phyloP scores from a whole-genome alignment of 2,797 vertebrate genomes.

The Sandelia bainsii region DNA sequence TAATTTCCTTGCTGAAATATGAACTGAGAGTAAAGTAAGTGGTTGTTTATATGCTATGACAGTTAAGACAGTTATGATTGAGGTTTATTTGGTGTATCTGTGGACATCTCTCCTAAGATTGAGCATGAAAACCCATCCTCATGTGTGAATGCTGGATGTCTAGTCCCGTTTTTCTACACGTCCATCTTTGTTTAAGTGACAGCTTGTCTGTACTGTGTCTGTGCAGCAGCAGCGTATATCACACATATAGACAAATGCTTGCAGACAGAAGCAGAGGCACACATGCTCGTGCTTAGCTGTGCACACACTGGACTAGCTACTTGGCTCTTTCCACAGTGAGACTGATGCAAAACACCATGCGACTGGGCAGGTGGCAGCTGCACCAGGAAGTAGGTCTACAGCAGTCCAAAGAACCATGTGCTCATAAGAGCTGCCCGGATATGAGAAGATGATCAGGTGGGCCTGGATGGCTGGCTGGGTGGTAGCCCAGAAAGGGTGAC shows the following conservation, averaged over 20 bases:
- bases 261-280: slow-evolving; percentile 24
- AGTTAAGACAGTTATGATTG: slow-evolving; percentile 18
- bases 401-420: slow-evolving; percentile 61
- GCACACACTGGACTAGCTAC: slow-evolving; percentile 33
- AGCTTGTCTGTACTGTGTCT: slow-evolving; percentile 37
- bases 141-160: slow-evolving; percentile 69
- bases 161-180: slow-evolving; percentile 68
- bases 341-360: slow-evolving; percentile 69
- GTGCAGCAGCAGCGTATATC: not conserved
- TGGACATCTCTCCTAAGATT: slow-evolving; percentile 51
- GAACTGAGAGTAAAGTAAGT: slow-evolving; percentile 15
- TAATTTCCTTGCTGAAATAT: slow-evolving; percentile 36
- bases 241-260: slow-evolving; percentile 39
- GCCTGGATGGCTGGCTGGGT: slow-evolving; percentile 50
- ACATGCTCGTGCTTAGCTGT: slow-evolving; percentile 23
- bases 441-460: slow-evolving; percentile 61
- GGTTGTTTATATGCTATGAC: slow-evolving; percentile 13
- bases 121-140: slow-evolving; percentile 73
- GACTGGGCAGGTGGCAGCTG: slow-evolving; percentile 78
- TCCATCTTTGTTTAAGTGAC: slow-evolving; percentile 71
- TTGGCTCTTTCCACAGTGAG: slow-evolving; percentile 60
- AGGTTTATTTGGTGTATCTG: slow-evolving; percentile 60
- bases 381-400: slow-evolving; percentile 68
- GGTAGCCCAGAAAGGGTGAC: slow-evolving; percentile 42
- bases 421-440: slow-evolving; percentile 57